These are phyloP conservation scores for Platycheirus rosarum DNA, from an alignment of 2,888 invertebrate species.

Conservation along the genomic window DNA sequence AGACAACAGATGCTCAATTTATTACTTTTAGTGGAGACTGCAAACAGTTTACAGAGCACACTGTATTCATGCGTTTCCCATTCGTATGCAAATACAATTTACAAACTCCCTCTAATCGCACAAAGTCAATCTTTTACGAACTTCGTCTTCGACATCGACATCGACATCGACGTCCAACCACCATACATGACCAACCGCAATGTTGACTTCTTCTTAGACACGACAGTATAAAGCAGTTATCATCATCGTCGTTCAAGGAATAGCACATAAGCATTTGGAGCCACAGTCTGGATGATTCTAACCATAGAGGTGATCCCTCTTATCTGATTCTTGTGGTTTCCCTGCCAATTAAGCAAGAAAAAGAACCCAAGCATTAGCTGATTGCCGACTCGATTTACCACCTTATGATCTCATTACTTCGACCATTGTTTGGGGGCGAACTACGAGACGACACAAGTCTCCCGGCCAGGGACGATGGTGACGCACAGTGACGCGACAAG, in stretches of 20 bases:
- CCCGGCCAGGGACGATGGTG: too few relatives aligned
- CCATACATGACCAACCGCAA: constrained; percentile 2
- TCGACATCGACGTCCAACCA: constrained; percentile 6
- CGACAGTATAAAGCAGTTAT: background rate
- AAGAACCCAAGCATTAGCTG: constrained; percentile 53
- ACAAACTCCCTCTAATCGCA: constrained; percentile 12
- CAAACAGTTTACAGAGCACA: too few relatives aligned
- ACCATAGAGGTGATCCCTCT: constrained; percentile 49
- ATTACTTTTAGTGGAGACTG: too few relatives aligned
- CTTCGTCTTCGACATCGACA: constrained; percentile 13
- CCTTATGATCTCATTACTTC: constrained; percentile 45
- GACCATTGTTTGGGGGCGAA: constrained; percentile 41
- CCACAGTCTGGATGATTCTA: constrained; percentile 10
- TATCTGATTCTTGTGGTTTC: constrained; percentile 58
- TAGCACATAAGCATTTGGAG: background rate
- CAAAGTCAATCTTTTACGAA: constrained; percentile 17
- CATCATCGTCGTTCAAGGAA: constrained; percentile 30
- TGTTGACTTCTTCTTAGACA: constrained; percentile 6
- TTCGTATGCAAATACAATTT: constrained; percentile 24
- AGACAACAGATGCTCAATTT: too few relatives aligned
- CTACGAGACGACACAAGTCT: background rate
- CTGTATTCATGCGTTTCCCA: background rate
- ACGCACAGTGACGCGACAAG: too few relatives aligned
- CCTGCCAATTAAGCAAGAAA: constrained; percentile 61
- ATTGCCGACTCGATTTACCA: constrained; percentile 21